Evolutionary conservation across 2,888 invertebrate species (phyloP), one percentile per base, ranked within the genome.

Genomic region (Stictocephala bisonia): DNA sequence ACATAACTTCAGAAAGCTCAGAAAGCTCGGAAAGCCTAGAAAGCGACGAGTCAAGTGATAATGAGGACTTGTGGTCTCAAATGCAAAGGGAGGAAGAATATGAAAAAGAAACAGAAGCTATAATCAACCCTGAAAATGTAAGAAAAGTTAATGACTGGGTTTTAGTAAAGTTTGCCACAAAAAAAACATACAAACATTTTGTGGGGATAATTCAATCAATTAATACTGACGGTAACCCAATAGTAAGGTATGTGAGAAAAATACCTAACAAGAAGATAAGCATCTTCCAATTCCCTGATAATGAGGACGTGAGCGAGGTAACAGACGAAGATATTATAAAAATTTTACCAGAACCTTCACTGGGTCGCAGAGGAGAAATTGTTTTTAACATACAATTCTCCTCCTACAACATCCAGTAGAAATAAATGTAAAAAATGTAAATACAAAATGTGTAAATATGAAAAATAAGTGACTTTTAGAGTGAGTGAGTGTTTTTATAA

Each of bases 311-410:
- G 2, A 29, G 56, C 18, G 41, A 20, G 11, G 44, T 58, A 26
- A 40, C 40, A 31, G 50, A 58, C n/a, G 58, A 71, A 13, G 53
- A 58, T 26, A 71, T 71, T 6, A 9, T 69, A 2, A 35, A 50
- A 41, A 15, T 40, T 13, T 40, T 71, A 26, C 71, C 71, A 40
- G 56, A 56, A 29, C 53, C 56, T 18, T 35, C 35, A 31, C 35
- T 40, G 35, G 56, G 69, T 11, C 51, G 51, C 3, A 35, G 71
- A 58, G 71, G 71, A 26, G 71, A 71, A 51, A 11, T 69, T 15
- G 29, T 51, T 2, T 69, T 69, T 69, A 51, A n/a, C 50, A 26
- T 53, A 20, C 35, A 35, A 13, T 68, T 68, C 26, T 68, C 68
- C 48, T 48, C 68, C 6, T 60, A 31, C 60, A 60, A 60, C n/a